Evolutionary conservation across 37 sponge, comb jelly and placozoan species (phyloP).

Genomic region (Hormiphora californensis): DNA sequence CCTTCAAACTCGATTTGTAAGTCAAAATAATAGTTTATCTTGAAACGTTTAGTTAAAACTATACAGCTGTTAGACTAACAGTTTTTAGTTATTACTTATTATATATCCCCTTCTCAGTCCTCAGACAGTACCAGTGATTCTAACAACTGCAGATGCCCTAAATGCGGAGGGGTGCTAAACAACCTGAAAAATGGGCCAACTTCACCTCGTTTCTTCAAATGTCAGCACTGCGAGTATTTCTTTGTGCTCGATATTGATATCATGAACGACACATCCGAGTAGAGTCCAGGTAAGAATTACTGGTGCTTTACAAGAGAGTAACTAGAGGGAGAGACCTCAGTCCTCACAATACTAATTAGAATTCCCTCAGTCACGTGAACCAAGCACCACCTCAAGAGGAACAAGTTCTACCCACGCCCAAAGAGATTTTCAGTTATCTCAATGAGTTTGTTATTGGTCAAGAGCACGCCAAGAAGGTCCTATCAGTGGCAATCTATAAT

Average conservation of each 20-base stretch:
- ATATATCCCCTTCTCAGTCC: no score
- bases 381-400: background rate
- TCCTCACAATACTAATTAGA: background rate
- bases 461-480: constrained; percentile 83
- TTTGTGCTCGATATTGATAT: constrained; percentile 21
- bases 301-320: no score
- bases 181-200: background rate
- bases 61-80: no score
- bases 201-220: constrained; percentile 19
- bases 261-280: constrained; percentile 11
- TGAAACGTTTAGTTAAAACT: no score
- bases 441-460: constrained; percentile 89
- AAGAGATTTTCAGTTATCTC: constrained; percentile 83
- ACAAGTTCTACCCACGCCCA: constrained; percentile 16
- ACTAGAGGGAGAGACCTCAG: no score
- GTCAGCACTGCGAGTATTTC: constrained; percentile 49
- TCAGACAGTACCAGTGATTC: no score
- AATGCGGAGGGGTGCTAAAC: constrained; percentile 30
- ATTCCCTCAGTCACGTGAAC: background rate
- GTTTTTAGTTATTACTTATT: no score
- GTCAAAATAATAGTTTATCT: no score
- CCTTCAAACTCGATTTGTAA: no score
- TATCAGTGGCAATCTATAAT: constrained; percentile 97
- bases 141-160: constrained; percentile 14
- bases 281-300: constrained; percentile 29